Base-by-base conservation (phyloP, 2,113 vertebrate species). In the human (Homo sapiens) region DNA sequence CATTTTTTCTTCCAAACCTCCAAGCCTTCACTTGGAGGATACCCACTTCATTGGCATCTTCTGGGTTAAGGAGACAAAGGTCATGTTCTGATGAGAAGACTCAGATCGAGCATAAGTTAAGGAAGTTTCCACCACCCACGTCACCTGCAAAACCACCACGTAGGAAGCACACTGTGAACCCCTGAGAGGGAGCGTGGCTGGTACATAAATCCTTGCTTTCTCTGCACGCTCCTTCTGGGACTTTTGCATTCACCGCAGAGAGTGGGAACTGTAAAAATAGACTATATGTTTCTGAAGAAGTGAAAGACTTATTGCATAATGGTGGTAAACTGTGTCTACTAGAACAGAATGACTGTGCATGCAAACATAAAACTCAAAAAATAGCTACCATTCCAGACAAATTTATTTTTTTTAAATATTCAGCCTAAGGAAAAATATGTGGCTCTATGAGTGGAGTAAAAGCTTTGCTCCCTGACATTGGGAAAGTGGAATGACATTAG, bases 221-320 rank as follows among this genome's bases (percentile, higher is more conserved):
- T 75, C 10, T 45, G 84, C 85, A 75, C 1, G 1, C 32, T 90
- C 84, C 79, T 92, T 97, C 78, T 89, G 94, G 80, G 94, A 55
- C 95, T 89, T 81, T 82, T 86, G 30, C 94, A 87, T 96, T 90
- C 97, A 92, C 61, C 88, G 20, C 92, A 93, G 84, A 59, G 85
- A 89, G 81, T 32, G 81, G 94, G 87, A 85, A 70, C 92, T 89
- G 55, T 79, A 93, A 96, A 97, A 97, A 95, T 80, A 97, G 96
- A 91, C 32, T 35, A 11, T 25, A 3, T 80, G 90, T 94, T 96
- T 97, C 97, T 83, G 89, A 97, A 98, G 96, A 97, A 96, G 97
- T 81, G 96, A 96, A 97, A 98, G 96, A 93, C 95, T 80, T 72
- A 95, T 93, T 97, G 96, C 97, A 45, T 95, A 90, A 96, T 14